Base-by-base conservation (phyloP, 2,113 vertebrate genomes). In the Chlamydotis undulata region DNA sequence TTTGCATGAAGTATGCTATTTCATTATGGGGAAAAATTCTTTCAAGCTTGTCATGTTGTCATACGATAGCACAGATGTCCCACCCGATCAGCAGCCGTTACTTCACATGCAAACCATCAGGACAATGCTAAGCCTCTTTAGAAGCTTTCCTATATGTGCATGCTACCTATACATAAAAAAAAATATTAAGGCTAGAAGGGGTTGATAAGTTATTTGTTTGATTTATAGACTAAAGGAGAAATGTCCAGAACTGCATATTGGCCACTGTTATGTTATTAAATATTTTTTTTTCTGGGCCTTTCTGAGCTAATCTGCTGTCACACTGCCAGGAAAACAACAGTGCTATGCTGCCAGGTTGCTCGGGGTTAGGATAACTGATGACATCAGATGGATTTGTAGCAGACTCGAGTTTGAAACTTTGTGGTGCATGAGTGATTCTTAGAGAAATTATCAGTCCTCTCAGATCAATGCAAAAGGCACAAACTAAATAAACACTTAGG, bases 281-380 rank as follows among this genome's bases (percentile, higher is more conserved):
- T 95, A 94, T 87, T 96, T 95, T 37, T 37, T 37, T 91, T 95
- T 93, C 95, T 94, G 63, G 84, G 65, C 73, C 77, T 43, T 84
- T 93, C 79, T 96, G 95, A 96, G 89, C 87, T 96, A 95, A 96
- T 87, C 77, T 95, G 49, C 61, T 94, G 89, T 91, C 77, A 94
- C 8, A 2, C 19, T 89, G 95, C 95, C 94, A 96, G 89, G 78
- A 95, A 96, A 97, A 91, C 80, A 95, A 84, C 78, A 82, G 61
- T 49, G 24, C 49, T 91, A 45, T n/a, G 65, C 81, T 84, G 81
- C 67, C 0, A 0, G 57, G 89, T 93, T 87, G 77, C 61, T 87
- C 25, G 0, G 83, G 91, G 89, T 96, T 97, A 97, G 83, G 85
- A 93, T 94, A 96, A 95, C 85, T 68, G 61, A 95, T 97, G 89